Base-by-base conservation (phyloP, 2,113 vertebrate genomes). In the Tachysurus fulvidraco region DNA sequence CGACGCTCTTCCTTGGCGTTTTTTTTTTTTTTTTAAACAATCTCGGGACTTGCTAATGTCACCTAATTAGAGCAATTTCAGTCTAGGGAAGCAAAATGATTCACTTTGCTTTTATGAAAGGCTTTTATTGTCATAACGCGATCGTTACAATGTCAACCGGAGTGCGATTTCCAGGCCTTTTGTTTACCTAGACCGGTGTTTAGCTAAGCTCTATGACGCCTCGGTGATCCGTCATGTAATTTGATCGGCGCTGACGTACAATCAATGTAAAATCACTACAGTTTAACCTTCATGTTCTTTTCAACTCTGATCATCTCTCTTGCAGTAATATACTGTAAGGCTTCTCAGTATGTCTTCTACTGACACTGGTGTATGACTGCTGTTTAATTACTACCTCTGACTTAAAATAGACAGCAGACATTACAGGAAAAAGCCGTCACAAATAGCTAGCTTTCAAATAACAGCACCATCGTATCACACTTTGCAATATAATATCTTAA, bases 1-100 rank as follows among this genome's bases (percentile, higher is more conserved):
- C 71, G 55, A 55, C 10, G 71, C 83, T 52, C 50, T 74, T 65
- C 30, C 52, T 74, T 19, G 23, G 52, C 69, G 5, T 74, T 54
- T 8, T 73, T 28, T 79, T 54, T 8, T 73, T 28, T 79, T 36
- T 36, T 1, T 4, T 8, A 10, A 64, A 88, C 80, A 74, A 55
- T 36, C 69, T 59, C 25, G 17, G n/a, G 21, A 59, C 85, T 80
- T 23, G 78, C 57, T 81, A 86, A 84, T 54, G 3, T 79, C 79
- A n/a, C 23, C 41, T 59, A 78, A 86, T 84, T 86, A 87, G 65
- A 85, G 78, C 86, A 52, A 84, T 76, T 67, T 83, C 16, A 21
- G 23, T 25, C 36, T 9, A 17, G 77, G 65, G 65, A 52, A 50
- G 76, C 74, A 67, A 78, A 89, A 55, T 67, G 50, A 80, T 67